phyloP scores from a whole-genome alignment of 2,888 invertebrate species.

The Balanococcus diminutus region DNA sequence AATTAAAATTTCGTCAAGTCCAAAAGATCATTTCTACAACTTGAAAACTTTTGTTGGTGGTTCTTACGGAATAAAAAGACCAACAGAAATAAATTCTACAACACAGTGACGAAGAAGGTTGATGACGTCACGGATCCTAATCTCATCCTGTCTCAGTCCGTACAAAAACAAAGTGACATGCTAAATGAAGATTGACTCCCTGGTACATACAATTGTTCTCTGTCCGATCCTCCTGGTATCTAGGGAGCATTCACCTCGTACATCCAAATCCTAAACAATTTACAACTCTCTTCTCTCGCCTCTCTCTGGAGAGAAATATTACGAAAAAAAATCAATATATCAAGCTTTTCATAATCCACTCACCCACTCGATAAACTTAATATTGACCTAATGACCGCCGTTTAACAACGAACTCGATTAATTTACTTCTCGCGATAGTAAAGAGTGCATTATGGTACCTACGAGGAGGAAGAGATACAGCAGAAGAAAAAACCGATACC shows the following conservation, averaged over 20 bases:
- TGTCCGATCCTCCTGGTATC: neutral
- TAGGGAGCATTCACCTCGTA: neutral
- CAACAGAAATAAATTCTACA: too few species aligned
- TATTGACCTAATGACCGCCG: constrained; percentile 29
- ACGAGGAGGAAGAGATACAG: neutral
- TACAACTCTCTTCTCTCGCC: neutral
- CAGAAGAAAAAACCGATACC: neutral
- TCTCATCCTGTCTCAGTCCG: too few species aligned
- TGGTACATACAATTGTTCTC: neutral
- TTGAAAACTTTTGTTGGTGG: too few species aligned
- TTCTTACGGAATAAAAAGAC: too few species aligned
- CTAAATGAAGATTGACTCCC: constrained; percentile 2
- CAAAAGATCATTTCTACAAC: too few species aligned
- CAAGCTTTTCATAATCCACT: neutral
- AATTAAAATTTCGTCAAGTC: too few species aligned
- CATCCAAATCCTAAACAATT: neutral
- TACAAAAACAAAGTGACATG: neutral
- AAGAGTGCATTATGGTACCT: neutral
- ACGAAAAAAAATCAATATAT: neutral
- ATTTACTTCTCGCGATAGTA: neutral
- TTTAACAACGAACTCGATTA: constrained; percentile 31
- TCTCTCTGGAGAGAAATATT: neutral
- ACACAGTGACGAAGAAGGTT: too few species aligned
- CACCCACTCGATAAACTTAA: constrained; percentile 34
- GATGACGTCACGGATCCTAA: too few species aligned